Evolutionary conservation across 2,797 vertebrate species (phyloP), one percentile per base, ranked within the genome.

Genomic region (Danio choprae): DNA sequence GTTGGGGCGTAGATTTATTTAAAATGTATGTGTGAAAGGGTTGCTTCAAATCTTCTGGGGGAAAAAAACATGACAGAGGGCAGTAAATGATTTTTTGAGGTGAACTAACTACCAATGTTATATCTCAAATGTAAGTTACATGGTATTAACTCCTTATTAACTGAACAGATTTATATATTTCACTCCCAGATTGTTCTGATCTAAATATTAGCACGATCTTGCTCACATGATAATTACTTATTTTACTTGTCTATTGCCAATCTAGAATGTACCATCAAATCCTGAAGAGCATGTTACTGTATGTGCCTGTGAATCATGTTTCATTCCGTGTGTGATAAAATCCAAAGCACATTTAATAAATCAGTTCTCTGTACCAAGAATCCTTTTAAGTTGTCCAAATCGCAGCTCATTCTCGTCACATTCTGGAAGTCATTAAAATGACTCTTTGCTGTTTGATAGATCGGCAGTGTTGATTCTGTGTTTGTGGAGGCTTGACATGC

Each of bases 281-380:
- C 51, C 48, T 51, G 15, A 69, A 53, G 50, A 60, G 3, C 13
- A 60, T 16, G 13, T 60, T 60, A n/a, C n/a, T n/a, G n/a, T n/a
- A 1, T 29, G 48, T 20, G 48, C 50, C 53, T 53, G 10, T 5
- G 50, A 12, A 18, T 20, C 50, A 40, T 36, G 48, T 53, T 53
- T 53, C 16, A 69, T 69, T 40, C 36, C 4, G 10, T 53, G 16
- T n/a, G 11, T 41, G 50, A 41, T 18, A 4, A 53, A 70, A 70
- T 64, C 60, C 38, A 53, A 22, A 38, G 13, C 36, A 53, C 60
- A 76, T 65, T 76, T 53, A 22, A 76, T 76, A 55, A n/a, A 76
- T 53, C 13, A 44, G 38, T 76, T 76, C 36, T 64, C 11, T 53
- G 7, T 56, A 22, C 15, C 7, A 6, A 22, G 3, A 16, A 64